These are phyloP conservation scores for Chromis chromis DNA, from an alignment of 2,797 vertebrate species.

Conservation along the genomic window DNA sequence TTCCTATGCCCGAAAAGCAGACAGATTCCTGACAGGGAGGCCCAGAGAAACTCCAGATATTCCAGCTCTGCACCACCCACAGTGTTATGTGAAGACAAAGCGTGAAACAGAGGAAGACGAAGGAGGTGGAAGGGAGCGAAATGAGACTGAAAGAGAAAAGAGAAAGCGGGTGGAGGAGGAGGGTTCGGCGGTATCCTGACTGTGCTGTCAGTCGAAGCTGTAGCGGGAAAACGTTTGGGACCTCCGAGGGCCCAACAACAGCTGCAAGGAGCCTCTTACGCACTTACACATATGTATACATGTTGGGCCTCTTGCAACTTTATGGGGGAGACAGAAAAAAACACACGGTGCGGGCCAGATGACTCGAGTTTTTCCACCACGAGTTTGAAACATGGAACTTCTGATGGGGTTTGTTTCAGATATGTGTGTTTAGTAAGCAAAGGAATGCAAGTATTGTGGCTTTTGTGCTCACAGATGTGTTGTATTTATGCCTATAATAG, in stretches of 20 bases:
- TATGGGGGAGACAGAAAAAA: conserved; percentile 46
- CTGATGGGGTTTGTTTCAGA: background rate
- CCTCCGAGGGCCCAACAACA: conserved; percentile 70
- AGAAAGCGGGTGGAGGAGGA: conserved; percentile 59
- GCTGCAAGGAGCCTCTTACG: conserved; percentile 71
- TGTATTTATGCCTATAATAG: too few species aligned
- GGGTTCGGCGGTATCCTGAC: conserved; percentile 53
- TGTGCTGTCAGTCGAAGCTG: conserved; percentile 78
- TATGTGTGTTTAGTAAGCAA: background rate
- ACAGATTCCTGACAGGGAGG: conserved; percentile 68
- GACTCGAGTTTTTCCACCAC: conserved; percentile 55
- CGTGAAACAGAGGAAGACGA: conserved; percentile 78
- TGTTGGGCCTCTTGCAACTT: conserved; percentile 39
- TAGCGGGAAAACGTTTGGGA: conserved; percentile 64
- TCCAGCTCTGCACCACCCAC: conserved; percentile 75
- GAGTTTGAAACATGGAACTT: conserved; percentile 32
- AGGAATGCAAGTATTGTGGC: background rate
- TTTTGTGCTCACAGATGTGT: background rate
- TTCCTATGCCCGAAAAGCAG: conserved; percentile 46
- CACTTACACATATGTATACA: conserved; percentile 15
- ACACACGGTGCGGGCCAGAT: conserved; percentile 42
- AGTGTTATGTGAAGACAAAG: conserved; percentile 76
- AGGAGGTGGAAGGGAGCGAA: conserved; percentile 68
- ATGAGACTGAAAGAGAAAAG: conserved; percentile 50
- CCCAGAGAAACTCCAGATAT: conserved; percentile 73